Conservation (phyloP, 2,797 vertebrate species). For the Lagodon rhomboides region DNA sequence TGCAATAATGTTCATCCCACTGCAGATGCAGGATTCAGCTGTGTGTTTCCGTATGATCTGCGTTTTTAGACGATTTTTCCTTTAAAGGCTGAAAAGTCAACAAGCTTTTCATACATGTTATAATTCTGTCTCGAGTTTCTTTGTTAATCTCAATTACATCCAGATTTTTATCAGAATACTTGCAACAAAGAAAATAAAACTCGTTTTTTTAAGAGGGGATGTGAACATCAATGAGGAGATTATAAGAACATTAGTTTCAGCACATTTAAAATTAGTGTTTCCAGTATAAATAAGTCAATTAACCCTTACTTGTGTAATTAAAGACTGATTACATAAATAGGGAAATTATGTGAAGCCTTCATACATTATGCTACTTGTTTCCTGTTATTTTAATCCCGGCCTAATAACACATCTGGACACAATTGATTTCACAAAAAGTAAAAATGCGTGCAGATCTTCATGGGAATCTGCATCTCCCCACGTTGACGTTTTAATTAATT, state of each 20-base stretch:
- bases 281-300: slow-evolving; percentile 50
- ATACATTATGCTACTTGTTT: slow-evolving; percentile 20
- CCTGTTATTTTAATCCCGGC: slow-evolving; percentile 19
- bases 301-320: slow-evolving; percentile 45
- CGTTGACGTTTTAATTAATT: slow-evolving; percentile 37
- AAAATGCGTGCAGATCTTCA: slow-evolving; percentile 30
- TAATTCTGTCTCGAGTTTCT: not conserved
- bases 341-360: slow-evolving; percentile 39
- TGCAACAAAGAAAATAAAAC: slow-evolving; percentile 12
- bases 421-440: slow-evolving; percentile 41
- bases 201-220: slow-evolving; percentile 12
- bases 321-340: slow-evolving; percentile 37
- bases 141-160: slow-evolving; percentile 5
- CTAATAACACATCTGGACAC: slow-evolving; percentile 64
- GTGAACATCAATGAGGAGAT: slow-evolving; percentile 11
- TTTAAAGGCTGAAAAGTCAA: not conserved
- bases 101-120: not conserved
- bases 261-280: slow-evolving; percentile 37
- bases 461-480: slow-evolving; percentile 45
- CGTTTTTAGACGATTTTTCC: not conserved
- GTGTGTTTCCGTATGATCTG: not conserved
- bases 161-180: slow-evolving; percentile 7
- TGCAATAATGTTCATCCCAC: slow-evolving; percentile 8
- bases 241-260: slow-evolving; percentile 39
- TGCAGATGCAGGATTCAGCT: not conserved